A percentile compares a stretch with the other conserved stretches of the same genome.
Conservation (phyloP, 2,113 vertebrate genomes). For the Campylorhamphus procurvoides region DNA sequence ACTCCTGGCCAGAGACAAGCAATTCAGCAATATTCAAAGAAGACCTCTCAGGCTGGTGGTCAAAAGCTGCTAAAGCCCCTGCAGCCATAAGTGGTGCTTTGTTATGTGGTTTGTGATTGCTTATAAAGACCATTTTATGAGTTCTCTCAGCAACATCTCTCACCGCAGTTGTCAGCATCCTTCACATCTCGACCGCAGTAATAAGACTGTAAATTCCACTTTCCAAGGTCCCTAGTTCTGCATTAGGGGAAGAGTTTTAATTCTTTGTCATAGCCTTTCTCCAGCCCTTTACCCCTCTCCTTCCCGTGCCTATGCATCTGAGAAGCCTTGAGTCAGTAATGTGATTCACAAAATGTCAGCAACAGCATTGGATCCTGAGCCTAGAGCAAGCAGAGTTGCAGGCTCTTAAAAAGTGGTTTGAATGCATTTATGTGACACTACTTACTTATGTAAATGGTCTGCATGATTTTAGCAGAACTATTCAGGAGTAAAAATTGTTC, state of each 20-base stretch:
- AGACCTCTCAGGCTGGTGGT: background rate
- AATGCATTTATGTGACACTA: background rate
- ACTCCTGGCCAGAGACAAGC: background rate
- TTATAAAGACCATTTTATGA: background rate
- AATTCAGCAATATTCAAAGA: background rate
- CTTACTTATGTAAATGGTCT: background rate
- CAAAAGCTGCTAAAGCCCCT: background rate
- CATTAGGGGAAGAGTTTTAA: background rate
- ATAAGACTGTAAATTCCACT: background rate
- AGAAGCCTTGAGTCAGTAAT: background rate
- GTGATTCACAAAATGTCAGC: background rate
- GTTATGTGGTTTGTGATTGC: background rate
- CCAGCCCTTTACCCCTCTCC: background rate
- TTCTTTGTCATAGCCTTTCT: background rate
- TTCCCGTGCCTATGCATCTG: background rate
- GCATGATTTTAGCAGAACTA: background rate
- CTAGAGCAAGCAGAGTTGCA: background rate
- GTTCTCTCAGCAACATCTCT: background rate
- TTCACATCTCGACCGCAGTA: background rate
- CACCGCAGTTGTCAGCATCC: background rate
- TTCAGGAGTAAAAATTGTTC: background rate
- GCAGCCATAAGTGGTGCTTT: background rate
- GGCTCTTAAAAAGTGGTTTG: background rate
- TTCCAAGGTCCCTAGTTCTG: background rate
- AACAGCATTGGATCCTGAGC: background rate